Conservation (phyloP, 2,888 invertebrate genomes). For the Pantelozetes paolii region DNA sequence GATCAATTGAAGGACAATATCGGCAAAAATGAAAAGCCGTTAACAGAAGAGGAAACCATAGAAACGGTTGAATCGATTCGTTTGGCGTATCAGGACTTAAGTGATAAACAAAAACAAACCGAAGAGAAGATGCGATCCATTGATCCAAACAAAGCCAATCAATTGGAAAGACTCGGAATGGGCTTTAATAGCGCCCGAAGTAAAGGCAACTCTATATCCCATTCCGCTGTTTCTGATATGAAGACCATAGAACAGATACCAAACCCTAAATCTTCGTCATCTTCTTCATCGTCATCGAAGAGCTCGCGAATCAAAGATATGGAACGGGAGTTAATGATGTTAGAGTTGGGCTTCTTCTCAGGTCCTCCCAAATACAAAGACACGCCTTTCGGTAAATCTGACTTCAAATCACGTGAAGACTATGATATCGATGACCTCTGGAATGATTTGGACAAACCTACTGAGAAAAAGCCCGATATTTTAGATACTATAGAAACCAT, state of each 20-base stretch:
- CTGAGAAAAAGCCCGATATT: conserved; percentile 36
- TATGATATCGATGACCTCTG: conserved; percentile 39
- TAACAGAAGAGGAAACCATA: conserved; percentile 46
- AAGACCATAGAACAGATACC: conserved; percentile 77
- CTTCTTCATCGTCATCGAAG: neutral
- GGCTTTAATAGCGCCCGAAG: conserved; percentile 46
- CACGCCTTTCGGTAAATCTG: conserved; percentile 36
- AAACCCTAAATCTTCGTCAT: conserved; percentile 52
- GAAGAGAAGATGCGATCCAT: conserved; percentile 67
- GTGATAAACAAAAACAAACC: conserved; percentile 61
- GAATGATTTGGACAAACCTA: conserved; percentile 35
- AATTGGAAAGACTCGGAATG: conserved; percentile 70
- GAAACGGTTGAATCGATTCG: conserved; percentile 53
- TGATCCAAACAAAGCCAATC: conserved; percentile 78
- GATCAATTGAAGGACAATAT: conserved; percentile 66
- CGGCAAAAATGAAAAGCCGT: conserved; percentile 49
- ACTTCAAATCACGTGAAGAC: conserved; percentile 6
- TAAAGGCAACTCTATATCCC: conserved; percentile 58
- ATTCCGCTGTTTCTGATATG: conserved; percentile 87
- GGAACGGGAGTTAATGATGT: conserved; percentile 34
- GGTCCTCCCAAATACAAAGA: conserved; percentile 39
- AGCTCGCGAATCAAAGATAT: conserved; percentile 31
- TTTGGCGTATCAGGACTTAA: conserved; percentile 72
- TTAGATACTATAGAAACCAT: conserved; percentile 40
- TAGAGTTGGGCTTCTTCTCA: conserved; percentile 39